Base-by-base conservation (phyloP, 2,797 vertebrate species). In the Bradypodion pumilum region DNA sequence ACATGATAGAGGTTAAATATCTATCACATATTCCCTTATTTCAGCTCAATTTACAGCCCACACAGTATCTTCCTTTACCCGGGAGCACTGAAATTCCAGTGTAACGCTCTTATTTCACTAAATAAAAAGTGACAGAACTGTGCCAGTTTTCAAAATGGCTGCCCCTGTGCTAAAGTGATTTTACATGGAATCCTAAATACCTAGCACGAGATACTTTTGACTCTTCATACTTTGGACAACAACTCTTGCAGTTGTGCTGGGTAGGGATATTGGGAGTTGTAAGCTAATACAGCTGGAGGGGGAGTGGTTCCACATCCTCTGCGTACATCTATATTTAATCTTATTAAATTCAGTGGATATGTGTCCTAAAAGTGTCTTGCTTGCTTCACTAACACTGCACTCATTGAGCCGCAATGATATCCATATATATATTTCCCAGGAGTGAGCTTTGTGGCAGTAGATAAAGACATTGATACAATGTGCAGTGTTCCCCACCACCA, bases 401-500 rank as follows among this genome's bases (percentile, higher is more conserved):
- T 21, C 35, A 15, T 49, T 69, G 46, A 69, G 60, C 7, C 21
- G 32, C 46, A 19, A 60, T 23, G 16, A 7, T 74, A n/a, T n/a
- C n/a, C n/a, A n/a, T n/a, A 49, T 13, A 49, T 49, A 49, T 49
- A 49, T 49, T 49, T 12, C 27, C 62, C 85, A 16, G 46, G 9
- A 56, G 37, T 80, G 87, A 59, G 65, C n/a, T 56, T 0, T 81
- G 69, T 13, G 84, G 78, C 81, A 87, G 76, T 5, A 68, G 82
- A 59, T 56, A 76, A 89, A 69, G 74, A 84, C 37, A 27, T 80
- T 92, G 42, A 83, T 69, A 40, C 44, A 83, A 62, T 42, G 65
- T 56, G 77, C 74, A 82, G 72, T 89, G 89, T 90, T 84, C 27
- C n/a, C n/a, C n/a, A n/a, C n/a, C n/a, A n/a, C n/a, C n/a, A n/a